Evolutionary conservation across 2,888 invertebrate species (phyloP).

Genomic region (Standfussiana lucernea): DNA sequence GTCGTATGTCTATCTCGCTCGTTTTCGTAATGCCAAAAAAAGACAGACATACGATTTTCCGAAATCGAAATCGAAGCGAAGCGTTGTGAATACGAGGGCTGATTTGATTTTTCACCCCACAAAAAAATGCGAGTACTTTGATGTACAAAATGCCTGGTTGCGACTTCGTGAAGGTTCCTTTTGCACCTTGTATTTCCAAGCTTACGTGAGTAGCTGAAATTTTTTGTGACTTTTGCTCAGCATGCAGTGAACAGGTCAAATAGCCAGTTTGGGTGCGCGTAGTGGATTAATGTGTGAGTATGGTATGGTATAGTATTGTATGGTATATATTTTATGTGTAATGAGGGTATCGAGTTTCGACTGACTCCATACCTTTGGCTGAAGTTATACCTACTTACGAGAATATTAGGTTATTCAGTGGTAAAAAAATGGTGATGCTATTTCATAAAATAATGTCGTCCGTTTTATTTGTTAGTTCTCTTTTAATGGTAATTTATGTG

Average conservation of each 20-base stretch:
- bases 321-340: too few species aligned
- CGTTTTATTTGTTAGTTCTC: neutral
- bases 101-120: too few species aligned
- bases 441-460: neutral
- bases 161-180: neutral
- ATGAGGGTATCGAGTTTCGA: too few species aligned
- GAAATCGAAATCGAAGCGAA: too few species aligned
- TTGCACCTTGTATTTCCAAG: neutral
- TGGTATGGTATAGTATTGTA: too few species aligned
- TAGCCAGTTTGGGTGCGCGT: neutral
- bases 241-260: neutral
- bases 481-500: too few species aligned
- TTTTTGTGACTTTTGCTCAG: neutral
- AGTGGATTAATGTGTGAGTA: neutral
- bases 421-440: neutral
- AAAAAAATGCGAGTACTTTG: neutral
- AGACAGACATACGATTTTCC: too few species aligned
- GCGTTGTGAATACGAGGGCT: too few species aligned
- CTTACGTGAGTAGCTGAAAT: neutral
- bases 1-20: too few species aligned
- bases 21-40: too few species aligned
- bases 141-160: neutral
- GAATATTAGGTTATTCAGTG: too few species aligned
- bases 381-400: neutral
- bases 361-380: neutral